Base-by-base conservation (phyloP, 2,888 invertebrate genomes). In the Xestia sexstrigata region DNA sequence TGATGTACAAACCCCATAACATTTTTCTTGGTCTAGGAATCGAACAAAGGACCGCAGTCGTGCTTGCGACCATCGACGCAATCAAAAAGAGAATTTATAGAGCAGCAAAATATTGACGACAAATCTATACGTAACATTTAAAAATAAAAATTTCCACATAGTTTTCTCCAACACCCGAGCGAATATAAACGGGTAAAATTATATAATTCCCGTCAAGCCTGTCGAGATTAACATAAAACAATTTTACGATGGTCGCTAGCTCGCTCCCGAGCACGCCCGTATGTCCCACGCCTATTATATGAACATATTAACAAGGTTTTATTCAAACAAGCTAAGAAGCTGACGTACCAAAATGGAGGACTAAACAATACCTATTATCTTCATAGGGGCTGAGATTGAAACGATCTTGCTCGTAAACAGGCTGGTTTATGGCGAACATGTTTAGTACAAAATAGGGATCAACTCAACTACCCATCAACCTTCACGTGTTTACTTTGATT, bases 351-450 rank as follows among this genome's bases (percentile, higher is more conserved):
- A 91, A 92, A 92, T 90, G 88, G 86, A 89, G 90, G 89, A 83
- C 90, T 90, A 91, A 92, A 92, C 92, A 92, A 93, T 91, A 90
- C 90, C 90, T 91, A 90, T 90, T 90, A 91, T 89, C 91, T 90
- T 88, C 88, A 88, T 87, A 90, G 89, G 82, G 84, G 89, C 88
- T 81, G 90, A 92, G 92, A 93, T 93, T 93, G 90, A 89, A 92
- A 89, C 90, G 89, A 89, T 88, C 90, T 89, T 82, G 83, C 91
- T 92, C 92, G 91, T 92, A 91, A 92, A 93, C 91, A 90, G 79
- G 71, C 79, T 81, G 80, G 84, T 87, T 90, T 88, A 87, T 85
- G 77, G 77, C 72, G 70, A 84, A 83, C 86, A 83, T 82, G 86
- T 82, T 83, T 82, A 85, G 86, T 82, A 75, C 84, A 74, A 77